Evolutionary conservation across 2,113 vertebrate species (phyloP).

Genomic region (Camelus dromedarius): DNA sequence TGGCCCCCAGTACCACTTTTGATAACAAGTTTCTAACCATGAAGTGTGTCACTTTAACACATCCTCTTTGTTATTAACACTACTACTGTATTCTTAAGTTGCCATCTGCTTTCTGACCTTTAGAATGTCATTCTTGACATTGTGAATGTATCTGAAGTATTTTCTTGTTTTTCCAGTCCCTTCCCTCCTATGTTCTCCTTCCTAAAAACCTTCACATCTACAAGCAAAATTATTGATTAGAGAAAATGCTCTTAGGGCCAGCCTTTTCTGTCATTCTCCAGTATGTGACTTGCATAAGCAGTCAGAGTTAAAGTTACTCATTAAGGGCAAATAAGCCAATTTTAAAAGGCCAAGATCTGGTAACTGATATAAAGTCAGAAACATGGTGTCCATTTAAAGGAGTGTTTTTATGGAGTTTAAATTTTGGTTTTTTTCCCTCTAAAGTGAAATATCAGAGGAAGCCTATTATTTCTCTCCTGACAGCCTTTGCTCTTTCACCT

Average conservation of each 20-base stretch:
- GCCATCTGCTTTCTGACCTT: conserved; percentile 49
- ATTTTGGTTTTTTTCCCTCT: background rate
- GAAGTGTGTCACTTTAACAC: background rate
- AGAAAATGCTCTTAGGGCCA: background rate
- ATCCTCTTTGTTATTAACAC: background rate
- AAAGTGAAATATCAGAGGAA: background rate
- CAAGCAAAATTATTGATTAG: background rate
- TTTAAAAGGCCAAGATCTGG: conserved; percentile 5
- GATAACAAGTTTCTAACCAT: background rate
- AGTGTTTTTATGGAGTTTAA: background rate
- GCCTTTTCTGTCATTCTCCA: background rate
- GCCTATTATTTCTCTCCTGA: background rate
- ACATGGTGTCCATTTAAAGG: background rate
- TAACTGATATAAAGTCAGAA: background rate
- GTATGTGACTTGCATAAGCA: background rate
- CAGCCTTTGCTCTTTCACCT: conserved; percentile 40
- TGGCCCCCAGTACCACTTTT: background rate
- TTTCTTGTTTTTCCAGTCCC: conserved; percentile 35
- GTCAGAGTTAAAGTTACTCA: background rate
- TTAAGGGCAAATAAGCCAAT: background rate
- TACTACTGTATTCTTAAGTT: background rate
- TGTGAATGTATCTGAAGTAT: background rate
- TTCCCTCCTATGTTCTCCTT: background rate
- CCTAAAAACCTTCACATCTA: background rate
- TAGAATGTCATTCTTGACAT: conserved; percentile 3